Conservation (phyloP, 1,140 invertebrate genomes). For the Drosophila oshimai region DNA sequence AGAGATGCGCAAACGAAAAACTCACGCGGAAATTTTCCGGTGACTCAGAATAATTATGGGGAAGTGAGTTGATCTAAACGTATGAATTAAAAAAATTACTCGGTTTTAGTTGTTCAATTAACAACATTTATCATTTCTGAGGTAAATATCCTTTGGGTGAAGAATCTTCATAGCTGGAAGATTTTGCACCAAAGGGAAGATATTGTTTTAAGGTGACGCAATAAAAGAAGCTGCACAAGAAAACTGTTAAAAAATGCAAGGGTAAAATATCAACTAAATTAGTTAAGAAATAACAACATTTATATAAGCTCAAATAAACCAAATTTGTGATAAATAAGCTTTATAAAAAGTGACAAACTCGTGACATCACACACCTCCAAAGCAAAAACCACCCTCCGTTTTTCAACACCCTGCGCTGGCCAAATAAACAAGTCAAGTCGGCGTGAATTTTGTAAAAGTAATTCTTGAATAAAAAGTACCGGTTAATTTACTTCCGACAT, state of each 20-base stretch:
- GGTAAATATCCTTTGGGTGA: too few relatives aligned
- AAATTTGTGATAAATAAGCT: not conserved
- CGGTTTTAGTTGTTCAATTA: too few relatives aligned
- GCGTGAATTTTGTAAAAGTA: slow-evolving; percentile 16
- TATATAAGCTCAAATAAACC: too few relatives aligned
- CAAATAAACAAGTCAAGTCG: slow-evolving; percentile 36
- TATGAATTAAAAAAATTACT: too few relatives aligned
- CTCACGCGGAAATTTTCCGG: too few relatives aligned
- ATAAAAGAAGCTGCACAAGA: not conserved
- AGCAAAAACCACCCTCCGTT: not conserved
- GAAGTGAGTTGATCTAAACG: too few relatives aligned
- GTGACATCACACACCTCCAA: not conserved
- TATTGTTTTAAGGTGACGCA: slow-evolving; percentile 5
- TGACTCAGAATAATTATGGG: too few relatives aligned
- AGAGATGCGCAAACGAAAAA: not conserved
- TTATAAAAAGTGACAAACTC: not conserved
- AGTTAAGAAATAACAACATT: too few relatives aligned
- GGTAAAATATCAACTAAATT: too few relatives aligned
- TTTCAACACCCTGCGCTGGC: not conserved
- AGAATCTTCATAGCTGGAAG: too few relatives aligned
- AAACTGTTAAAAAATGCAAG: too few relatives aligned
- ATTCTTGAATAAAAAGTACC: not conserved
- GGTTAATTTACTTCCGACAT: slow-evolving; percentile 22
- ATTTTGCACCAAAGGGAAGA: not conserved
- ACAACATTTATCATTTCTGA: too few relatives aligned